Evolutionary conservation across 2,113 vertebrate genomes (phyloP).

Genomic region (Epinephelus fuscoguttatus): DNA sequence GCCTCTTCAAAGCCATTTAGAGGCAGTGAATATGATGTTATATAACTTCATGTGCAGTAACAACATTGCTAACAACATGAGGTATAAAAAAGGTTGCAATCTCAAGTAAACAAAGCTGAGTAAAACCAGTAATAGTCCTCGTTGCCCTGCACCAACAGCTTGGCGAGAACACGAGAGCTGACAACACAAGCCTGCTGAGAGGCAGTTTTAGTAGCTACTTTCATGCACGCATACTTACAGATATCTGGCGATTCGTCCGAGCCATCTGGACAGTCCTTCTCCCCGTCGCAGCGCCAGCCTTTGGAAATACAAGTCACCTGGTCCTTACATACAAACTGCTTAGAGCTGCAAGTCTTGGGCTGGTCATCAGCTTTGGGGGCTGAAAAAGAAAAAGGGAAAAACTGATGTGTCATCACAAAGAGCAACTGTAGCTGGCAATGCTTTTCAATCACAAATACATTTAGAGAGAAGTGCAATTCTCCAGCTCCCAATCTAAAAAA

Average conservation of each 20-base stretch:
- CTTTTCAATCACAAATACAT: neutral
- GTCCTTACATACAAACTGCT: slow-evolving; percentile 98
- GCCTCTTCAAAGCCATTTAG: slow-evolving; percentile 40
- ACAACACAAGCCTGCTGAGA: slow-evolving; percentile 23
- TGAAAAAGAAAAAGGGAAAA: slow-evolving; percentile 72
- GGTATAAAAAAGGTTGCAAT: neutral
- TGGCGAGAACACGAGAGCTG: slow-evolving; percentile 3
- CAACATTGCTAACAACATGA: neutral
- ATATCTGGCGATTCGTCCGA: slow-evolving; percentile 96
- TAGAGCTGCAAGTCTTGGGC: slow-evolving; percentile 94
- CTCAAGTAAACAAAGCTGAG: neutral
- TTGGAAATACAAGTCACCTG: slow-evolving; percentile 97
- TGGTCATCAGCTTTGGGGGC: slow-evolving; percentile 81
- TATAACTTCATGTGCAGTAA: slow-evolving; percentile 21
- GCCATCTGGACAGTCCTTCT: slow-evolving; percentile 97
- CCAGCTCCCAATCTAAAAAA: neutral
- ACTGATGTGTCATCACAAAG: slow-evolving; percentile 23
- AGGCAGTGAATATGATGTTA: slow-evolving; percentile 13
- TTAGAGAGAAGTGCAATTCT: neutral
- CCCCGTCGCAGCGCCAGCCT: slow-evolving; percentile 97
- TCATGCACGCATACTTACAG: slow-evolving; percentile 86
- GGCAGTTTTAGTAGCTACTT: slow-evolving; percentile 23
- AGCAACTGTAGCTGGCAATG: neutral
- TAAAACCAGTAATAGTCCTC: slow-evolving; percentile 1
- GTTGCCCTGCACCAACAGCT: neutral